These are phyloP conservation scores for Bovichtus variegatus DNA, from an alignment of 2,797 vertebrate genomes.

Conservation along the genomic window DNA sequence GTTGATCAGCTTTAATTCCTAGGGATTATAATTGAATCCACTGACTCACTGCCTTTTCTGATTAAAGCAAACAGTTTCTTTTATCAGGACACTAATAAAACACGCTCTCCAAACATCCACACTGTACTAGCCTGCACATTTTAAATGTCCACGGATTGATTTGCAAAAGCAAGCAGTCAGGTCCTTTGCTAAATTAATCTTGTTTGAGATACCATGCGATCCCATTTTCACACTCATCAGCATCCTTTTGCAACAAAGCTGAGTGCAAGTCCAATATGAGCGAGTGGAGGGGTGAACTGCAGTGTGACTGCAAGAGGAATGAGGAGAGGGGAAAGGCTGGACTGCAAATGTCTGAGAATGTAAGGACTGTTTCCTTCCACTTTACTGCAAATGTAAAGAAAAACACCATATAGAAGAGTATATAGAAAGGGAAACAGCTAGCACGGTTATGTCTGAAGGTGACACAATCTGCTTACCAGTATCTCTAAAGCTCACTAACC, in stretches of 20 bases:
- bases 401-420: background rate
- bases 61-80: background rate
- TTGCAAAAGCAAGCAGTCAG: constrained; percentile 21
- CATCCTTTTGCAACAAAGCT: constrained; percentile 50
- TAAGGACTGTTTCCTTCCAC: background rate
- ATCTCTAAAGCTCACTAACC: background rate
- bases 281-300: constrained; percentile 3
- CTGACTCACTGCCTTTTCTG: background rate
- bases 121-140: background rate
- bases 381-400: background rate
- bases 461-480: background rate
- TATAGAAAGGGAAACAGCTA: background rate
- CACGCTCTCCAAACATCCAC: background rate
- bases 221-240: constrained; percentile 49
- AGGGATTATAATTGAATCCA: background rate
- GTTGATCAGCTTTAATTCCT: background rate
- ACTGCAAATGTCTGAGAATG: background rate
- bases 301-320: constrained; percentile 9
- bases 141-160: constrained; percentile 39
- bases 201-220: constrained; percentile 44
- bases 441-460: background rate
- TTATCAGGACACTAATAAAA: background rate
- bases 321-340: background rate
- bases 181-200: constrained; percentile 48
- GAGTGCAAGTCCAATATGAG: constrained; percentile 6